phyloP scores from a whole-genome alignment of 1,140 invertebrate genomes.

The Eubasilissa regina region DNA sequence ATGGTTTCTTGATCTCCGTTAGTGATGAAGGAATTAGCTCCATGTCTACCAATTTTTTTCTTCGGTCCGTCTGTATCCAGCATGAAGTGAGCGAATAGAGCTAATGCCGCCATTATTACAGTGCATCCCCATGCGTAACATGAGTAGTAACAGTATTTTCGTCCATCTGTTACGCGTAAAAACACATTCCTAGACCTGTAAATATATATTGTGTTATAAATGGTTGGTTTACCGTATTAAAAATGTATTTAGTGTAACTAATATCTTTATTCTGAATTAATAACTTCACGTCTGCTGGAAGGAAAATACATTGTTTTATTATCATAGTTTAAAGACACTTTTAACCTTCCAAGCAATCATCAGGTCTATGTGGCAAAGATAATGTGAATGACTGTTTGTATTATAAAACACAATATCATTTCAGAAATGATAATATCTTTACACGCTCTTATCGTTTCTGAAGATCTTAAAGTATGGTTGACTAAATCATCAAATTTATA shows the following conservation, averaged over 20 bases:
- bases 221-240: too few relatives aligned
- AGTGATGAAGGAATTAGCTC: constrained; percentile 66
- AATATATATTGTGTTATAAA: constrained; percentile 41
- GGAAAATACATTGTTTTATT: background rate
- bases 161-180: constrained; percentile 84
- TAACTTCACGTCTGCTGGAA: too few relatives aligned
- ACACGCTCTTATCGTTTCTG: too few relatives aligned
- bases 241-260: too few relatives aligned
- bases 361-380: too few relatives aligned
- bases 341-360: too few relatives aligned
- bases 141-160: constrained; percentile 90
- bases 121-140: constrained; percentile 85
- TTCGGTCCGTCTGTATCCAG: constrained; percentile 79
- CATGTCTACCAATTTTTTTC: constrained; percentile 61
- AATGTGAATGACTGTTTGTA: too few relatives aligned
- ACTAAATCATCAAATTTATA: background rate
- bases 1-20: constrained; percentile 78
- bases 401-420: too few relatives aligned
- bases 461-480: too few relatives aligned
- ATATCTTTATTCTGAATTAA: too few relatives aligned
- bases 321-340: background rate
- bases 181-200: constrained; percentile 86
- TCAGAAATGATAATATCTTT: too few relatives aligned
- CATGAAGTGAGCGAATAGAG: constrained; percentile 85
- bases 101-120: constrained; percentile 77